Conservation (phyloP, 2,113 vertebrate species). For the Thamnaconus septentrionalis region DNA sequence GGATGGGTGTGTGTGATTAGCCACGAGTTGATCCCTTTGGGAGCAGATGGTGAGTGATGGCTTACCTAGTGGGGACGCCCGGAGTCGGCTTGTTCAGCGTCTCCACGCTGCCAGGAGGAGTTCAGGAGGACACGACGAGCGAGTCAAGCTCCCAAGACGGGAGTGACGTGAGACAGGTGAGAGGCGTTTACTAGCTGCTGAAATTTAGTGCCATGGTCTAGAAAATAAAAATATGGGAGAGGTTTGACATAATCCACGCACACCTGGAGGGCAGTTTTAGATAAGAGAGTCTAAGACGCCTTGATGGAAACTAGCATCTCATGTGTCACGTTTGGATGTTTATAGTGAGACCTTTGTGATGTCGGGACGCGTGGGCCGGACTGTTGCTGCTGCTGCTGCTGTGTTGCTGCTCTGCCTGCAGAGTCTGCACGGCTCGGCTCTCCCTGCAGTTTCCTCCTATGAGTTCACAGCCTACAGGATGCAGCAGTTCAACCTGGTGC, state of each 20-base stretch:
- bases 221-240: too few relatives aligned
- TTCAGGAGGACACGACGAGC: not conserved
- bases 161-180: slow-evolving; percentile 36
- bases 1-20: slow-evolving; percentile 62
- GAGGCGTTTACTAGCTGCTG: not conserved
- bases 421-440: slow-evolving; percentile 53
- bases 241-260: too few relatives aligned
- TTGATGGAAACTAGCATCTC: not conserved
- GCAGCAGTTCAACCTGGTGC: slow-evolving; percentile 75
- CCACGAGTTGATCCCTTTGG: slow-evolving; percentile 60
- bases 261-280: too few relatives aligned
- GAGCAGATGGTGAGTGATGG: slow-evolving; percentile 69
- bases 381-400: slow-evolving; percentile 25
- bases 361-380: not conserved
- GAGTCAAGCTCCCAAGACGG: slow-evolving; percentile 12
- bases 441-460: slow-evolving; percentile 68
- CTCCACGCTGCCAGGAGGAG: slow-evolving; percentile 20
- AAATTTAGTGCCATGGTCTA: not conserved
- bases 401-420: slow-evolving; percentile 59
- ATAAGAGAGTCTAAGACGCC: too few relatives aligned
- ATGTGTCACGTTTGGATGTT: not conserved
- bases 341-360: not conserved
- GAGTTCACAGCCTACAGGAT: slow-evolving; percentile 79
- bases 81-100: slow-evolving; percentile 18
- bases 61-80: slow-evolving; percentile 55